Base-by-base conservation (phyloP, 35 echinoderm and acorn worm genomes). In the Diadema setosum region DNA sequence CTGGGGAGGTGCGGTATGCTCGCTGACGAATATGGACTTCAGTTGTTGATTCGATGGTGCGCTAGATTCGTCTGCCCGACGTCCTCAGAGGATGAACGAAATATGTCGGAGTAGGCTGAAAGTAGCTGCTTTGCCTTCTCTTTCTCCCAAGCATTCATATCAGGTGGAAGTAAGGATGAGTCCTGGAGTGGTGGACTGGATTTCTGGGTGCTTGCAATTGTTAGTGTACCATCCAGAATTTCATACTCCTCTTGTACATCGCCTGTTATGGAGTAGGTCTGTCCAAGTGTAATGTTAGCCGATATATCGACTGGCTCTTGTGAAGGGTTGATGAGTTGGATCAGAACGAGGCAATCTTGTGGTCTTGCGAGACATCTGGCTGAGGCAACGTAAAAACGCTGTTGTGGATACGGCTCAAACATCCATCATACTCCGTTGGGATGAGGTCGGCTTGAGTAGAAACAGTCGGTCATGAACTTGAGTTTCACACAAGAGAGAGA, bases 1-100 rank as follows among this genome's bases (percentile, higher is more conserved):
- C 26, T 56, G 82, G 82, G 3, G 59, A 45, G 20, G 90, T 86
- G 25, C 75, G 61, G 52, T 85, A 85, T 26, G 83, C 60, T 65
- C 7, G 11, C 26, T 65, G 60, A 65, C 60, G 7, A 65, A 65
- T 65, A 11, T 11, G 6, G 26, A 27, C 7, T 65, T 65, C 16
- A 16, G 33, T 27, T 65, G 7, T 11, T 11, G 6, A 6, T 6
- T 18, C 26, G 60, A 9, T 65, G 7, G 60, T 9, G 7, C 5
- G 7, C 6, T 65, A 9, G 11, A 24, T 9, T 5, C 6, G 23
- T 65, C 60, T 24, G 7, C 5, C 60, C 23, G 23, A 65, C 29
- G 60, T 65, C 60, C 11, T 65, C 60, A 11, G 11, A 65, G 11
- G 60, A 65, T 26, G 60, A 11, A 27, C 60, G 11, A 26, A 65